These are phyloP conservation scores for Campylorhamphus procurvoides DNA, from an alignment of 2,113 vertebrate genomes.

Conservation along the genomic window DNA sequence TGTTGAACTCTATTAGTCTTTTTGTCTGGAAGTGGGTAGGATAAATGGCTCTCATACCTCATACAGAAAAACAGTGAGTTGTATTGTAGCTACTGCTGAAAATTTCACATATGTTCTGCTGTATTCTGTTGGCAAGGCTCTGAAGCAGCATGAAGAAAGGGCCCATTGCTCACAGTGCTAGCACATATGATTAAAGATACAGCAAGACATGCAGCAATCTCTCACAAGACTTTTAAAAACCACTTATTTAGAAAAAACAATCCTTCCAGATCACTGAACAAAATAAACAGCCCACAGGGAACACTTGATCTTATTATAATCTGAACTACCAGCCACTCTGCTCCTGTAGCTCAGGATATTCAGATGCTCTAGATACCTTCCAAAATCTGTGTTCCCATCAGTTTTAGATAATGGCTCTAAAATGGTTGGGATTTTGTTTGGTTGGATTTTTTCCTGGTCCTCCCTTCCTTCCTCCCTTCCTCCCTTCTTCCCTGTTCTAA, in stretches of 20 bases:
- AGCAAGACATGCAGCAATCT: slow-evolving; percentile 15
- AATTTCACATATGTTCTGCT: neutral
- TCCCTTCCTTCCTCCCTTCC: neutral
- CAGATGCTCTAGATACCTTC: neutral
- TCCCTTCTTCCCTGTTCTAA: neutral
- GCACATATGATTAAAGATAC: slow-evolving; percentile 30
- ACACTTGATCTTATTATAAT: slow-evolving; percentile 23
- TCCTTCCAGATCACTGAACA: slow-evolving; percentile 56
- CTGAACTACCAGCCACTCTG: neutral
- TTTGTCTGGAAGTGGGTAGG: neutral
- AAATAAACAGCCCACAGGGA: slow-evolving; percentile 50
- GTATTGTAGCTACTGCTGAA: neutral
- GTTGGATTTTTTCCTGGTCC: neutral
- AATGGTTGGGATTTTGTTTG: neutral
- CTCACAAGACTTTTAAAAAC: slow-evolving; percentile 26
- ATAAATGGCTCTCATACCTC: neutral
- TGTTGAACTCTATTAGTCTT: neutral
- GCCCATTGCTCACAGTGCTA: slow-evolving; percentile 17
- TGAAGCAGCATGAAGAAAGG: neutral
- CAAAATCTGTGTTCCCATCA: neutral
- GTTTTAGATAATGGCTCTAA: neutral
- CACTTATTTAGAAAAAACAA: slow-evolving; percentile 53
- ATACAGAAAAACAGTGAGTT: neutral
- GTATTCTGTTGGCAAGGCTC: neutral
- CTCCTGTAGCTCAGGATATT: neutral